Conservation (phyloP, 2,888 invertebrate species). For the Amphimallon solstitiale region DNA sequence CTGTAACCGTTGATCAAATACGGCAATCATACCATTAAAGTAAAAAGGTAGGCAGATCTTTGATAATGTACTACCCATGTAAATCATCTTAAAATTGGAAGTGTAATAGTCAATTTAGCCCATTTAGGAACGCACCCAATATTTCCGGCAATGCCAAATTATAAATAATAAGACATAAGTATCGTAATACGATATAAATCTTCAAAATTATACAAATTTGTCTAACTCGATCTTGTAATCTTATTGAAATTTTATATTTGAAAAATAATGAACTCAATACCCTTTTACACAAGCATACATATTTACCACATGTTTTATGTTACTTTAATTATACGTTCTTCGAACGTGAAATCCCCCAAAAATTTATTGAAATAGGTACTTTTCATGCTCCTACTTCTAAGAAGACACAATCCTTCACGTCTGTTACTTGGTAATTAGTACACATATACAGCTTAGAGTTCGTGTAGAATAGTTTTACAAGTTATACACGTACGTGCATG, state of each 20-base stretch:
- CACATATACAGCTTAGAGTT: neutral
- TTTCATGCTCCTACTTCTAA: neutral
- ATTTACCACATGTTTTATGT: constrained; percentile 41
- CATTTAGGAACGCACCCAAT: constrained; percentile 22
- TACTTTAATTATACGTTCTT: constrained; percentile 45
- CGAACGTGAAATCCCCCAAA: neutral
- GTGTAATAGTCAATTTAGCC: constrained; percentile 9
- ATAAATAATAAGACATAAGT: constrained; percentile 31
- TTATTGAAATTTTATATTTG: constrained; percentile 1
- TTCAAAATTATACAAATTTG: constrained; percentile 25
- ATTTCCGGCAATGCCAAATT: constrained; percentile 18
- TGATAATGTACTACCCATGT: constrained; percentile 6
- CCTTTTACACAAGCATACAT: neutral
- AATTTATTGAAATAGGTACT: constrained; percentile 4
- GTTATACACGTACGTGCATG: neutral
- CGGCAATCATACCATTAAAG: constrained; percentile 9
- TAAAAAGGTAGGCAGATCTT: constrained; percentile 14
- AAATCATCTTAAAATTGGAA: constrained; percentile 16
- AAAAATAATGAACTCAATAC: neutral
- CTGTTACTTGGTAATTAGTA: neutral
- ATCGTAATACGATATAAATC: constrained; percentile 25
- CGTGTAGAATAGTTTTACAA: neutral
- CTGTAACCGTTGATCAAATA: constrained; percentile 1
- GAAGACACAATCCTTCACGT: neutral
- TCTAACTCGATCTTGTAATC: neutral